phyloP scores from a whole-genome alignment of 64 coral and sea anemone genomes.

The Acropora yongei region DNA sequence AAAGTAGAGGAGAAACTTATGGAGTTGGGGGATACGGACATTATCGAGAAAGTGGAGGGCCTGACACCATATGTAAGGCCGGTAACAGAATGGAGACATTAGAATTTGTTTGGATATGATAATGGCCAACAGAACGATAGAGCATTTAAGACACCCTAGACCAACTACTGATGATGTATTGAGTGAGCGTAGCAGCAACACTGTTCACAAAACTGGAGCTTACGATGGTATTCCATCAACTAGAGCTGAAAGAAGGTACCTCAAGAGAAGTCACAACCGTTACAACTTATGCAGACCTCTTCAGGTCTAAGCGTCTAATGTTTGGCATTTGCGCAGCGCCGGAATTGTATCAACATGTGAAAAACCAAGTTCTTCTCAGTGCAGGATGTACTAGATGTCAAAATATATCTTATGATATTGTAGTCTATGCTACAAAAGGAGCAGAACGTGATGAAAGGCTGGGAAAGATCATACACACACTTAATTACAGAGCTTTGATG shows the following conservation, averaged over 20 bases:
- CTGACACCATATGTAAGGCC: neutral
- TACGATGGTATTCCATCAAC: slow-evolving; percentile 50
- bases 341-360: slow-evolving; percentile 34
- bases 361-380: slow-evolving; percentile 42
- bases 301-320: no score
- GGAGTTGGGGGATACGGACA: neutral
- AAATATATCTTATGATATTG: slow-evolving; percentile 57
- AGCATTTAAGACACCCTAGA: slow-evolving; percentile 42
- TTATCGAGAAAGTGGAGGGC: neutral
- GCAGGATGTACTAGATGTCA: neutral
- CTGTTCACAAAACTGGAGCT: slow-evolving; percentile 56
- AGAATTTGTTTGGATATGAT: slow-evolving; percentile 64
- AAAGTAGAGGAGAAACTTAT: neutral
- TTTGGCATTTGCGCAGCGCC: neutral
- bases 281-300: neutral
- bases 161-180: slow-evolving; percentile 59
- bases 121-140: slow-evolving; percentile 36
- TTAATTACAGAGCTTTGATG: slow-evolving; percentile 2
- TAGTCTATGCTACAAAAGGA: slow-evolving; percentile 33
- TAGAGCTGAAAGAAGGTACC: slow-evolving; percentile 2
- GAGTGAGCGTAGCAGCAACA: slow-evolving; percentile 10
- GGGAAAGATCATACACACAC: slow-evolving; percentile 7
- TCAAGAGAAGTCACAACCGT: neutral
- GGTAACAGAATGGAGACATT: neutral
- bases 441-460: slow-evolving; percentile 50